Conservation (phyloP, 2,888 invertebrate genomes). For the Drosophila borborema region DNA sequence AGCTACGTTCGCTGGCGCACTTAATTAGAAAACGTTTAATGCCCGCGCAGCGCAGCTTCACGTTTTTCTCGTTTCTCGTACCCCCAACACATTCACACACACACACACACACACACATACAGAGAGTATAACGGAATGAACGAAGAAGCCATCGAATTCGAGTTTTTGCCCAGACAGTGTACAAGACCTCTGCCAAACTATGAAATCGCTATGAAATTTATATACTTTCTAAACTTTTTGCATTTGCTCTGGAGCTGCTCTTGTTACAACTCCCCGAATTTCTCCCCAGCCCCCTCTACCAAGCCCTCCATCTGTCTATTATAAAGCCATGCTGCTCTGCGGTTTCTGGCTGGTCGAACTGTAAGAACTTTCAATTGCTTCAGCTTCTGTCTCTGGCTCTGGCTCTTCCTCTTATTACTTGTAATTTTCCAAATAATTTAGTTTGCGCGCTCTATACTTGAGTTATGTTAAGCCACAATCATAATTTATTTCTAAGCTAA, state of each 20-base stretch:
- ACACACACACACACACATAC: too few relatives aligned
- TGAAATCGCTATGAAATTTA: constrained; percentile 56
- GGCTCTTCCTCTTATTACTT: constrained; percentile 25
- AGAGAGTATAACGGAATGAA: constrained; percentile 42
- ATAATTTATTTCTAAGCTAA: constrained; percentile 39
- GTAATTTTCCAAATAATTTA: constrained; percentile 78
- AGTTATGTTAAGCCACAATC: constrained; percentile 45
- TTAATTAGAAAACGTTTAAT: constrained; percentile 80
- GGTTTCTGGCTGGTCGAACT: constrained; percentile 19
- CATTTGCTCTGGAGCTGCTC: constrained; percentile 12
- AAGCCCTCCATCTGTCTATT: not conserved
- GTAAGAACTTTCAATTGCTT: constrained; percentile 30
- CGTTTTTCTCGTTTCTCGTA: constrained; percentile 8
- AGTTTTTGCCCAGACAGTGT: constrained; percentile 18
- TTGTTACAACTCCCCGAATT: not conserved
- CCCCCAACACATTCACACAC: not conserved
- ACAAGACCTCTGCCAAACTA: constrained; percentile 14
- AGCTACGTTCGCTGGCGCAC: constrained; percentile 46
- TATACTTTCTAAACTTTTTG: constrained; percentile 45
- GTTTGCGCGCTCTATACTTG: constrained; percentile 69
- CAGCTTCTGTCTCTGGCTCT: not conserved
- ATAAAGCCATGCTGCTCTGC: constrained; percentile 6
- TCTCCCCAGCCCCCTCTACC: not conserved
- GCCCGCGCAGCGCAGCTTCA: constrained; percentile 42
- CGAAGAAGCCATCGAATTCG: constrained; percentile 40